These are phyloP conservation scores for Xenopus petersii DNA, from an alignment of 2,797 vertebrate genomes.

Conservation along the genomic window DNA sequence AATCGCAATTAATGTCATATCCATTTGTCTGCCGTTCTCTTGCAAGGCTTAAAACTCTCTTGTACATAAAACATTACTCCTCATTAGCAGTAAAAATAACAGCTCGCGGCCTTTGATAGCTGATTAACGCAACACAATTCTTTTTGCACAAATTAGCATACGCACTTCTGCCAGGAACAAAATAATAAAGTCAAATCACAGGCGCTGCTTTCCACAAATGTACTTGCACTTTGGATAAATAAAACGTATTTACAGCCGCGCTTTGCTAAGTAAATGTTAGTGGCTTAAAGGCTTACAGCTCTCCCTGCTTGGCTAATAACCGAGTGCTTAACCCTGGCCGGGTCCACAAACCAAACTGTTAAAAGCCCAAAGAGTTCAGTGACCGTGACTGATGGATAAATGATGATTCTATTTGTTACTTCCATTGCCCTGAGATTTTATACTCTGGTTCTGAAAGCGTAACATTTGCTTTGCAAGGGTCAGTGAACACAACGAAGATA, in stretches of 20 bases:
- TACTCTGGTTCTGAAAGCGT: neutral
- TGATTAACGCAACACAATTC: too few species aligned
- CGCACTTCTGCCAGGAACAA: too few species aligned
- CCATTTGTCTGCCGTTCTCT: too few species aligned
- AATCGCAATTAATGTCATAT: too few species aligned
- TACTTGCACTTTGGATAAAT: constrained; percentile 12
- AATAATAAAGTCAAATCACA: too few species aligned
- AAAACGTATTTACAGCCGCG: constrained; percentile 8
- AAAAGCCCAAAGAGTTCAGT: constrained; percentile 1
- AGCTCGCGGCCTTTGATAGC: too few species aligned
- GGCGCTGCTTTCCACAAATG: too few species aligned
- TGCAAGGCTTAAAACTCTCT: too few species aligned
- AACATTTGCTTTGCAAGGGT: constrained; percentile 19
- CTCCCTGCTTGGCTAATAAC: constrained; percentile 24
- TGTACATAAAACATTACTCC: too few species aligned
- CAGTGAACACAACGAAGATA: too few species aligned
- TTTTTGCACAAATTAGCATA: too few species aligned
- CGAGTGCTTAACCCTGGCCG: constrained; percentile 6
- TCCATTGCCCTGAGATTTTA: neutral
- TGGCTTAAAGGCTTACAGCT: constrained; percentile 31
- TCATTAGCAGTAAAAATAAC: too few species aligned
- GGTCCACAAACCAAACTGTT: constrained; percentile 14
- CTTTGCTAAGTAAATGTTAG: constrained; percentile 26
- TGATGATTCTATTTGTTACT: neutral
- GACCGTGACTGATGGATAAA: constrained; percentile 18